Base-by-base conservation (phyloP, 2,113 vertebrate species). In the Alectura lathami region DNA sequence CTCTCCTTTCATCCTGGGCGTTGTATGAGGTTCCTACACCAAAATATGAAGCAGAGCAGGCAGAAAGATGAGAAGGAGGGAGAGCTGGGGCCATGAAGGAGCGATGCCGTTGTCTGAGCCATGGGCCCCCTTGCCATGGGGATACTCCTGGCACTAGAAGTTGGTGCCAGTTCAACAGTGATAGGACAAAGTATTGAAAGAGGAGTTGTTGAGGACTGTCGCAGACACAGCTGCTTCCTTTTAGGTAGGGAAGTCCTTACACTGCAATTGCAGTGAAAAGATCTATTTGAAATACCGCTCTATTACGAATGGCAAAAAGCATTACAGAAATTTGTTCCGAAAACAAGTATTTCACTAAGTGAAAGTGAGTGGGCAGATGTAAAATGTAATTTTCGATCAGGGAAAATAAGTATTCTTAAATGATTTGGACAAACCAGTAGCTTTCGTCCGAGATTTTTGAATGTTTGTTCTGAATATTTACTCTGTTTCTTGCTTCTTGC, bases 191-290 rank as follows among this genome's bases (percentile, higher is more conserved):
- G 40, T 11, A 17, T 8, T 0, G 40, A 7, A 32, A 68, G 40
- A 13, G 24, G 67, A 63, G 20, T 51, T 40, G 2, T 27, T 63
- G 54, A 14, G n/a, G 23, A 8, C 43, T 26, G 23, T 66, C 43
- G 1, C 3, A 0, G 20, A 13, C 0, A 0, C 42, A 3, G 29
- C 27, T 42, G 32, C 3, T 53, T 21, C 13, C 57, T 54, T 83
- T 79, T 4, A 11, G 57, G 30, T 89, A 22, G 42, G 50, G 34
- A 66, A 24, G 12, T 78, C 21, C 30, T 47, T 29, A 21, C 67
- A 30, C 11, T 57, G 47, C 32, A 12, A 36, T 36, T 64, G 6
- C 23, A 32, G 5, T 56, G 43, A 26, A n/a, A 64, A 64, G 43
- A 40, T 21, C 34, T 51, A 0, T 73, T 69, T 75, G 38, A 83